Percentiles rank a stretch among this genome's conserved stretches.
Conservation (phyloP, 2,797 vertebrate genomes). For the Microhierax caerulescens region DNA sequence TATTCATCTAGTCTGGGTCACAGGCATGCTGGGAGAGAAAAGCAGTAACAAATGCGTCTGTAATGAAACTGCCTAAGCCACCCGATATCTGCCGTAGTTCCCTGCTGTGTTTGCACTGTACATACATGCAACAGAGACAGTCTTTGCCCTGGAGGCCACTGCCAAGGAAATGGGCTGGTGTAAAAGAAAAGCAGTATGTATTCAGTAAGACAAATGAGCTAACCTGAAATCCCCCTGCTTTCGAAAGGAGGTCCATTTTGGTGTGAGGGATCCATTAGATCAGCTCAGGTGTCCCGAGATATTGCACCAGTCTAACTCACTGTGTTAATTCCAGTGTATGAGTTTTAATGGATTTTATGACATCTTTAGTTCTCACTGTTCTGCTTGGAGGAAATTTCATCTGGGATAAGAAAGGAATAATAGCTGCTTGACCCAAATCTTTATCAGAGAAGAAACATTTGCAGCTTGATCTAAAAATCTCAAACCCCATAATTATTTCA, state of each 20-base stretch:
- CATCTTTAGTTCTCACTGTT: neutral
- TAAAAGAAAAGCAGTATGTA: neutral
- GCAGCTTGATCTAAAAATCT: conserved; percentile 19
- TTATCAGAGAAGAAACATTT: conserved; percentile 28
- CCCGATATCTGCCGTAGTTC: neutral
- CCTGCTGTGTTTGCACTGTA: neutral
- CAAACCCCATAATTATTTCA: neutral
- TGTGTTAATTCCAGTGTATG: neutral
- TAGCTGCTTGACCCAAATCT: neutral
- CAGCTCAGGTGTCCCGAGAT: neutral
- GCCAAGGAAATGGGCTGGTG: neutral
- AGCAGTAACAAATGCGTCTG: neutral
- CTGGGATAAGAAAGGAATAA: neutral
- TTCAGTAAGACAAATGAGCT: neutral
- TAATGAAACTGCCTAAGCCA: neutral
- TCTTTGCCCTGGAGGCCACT: neutral
- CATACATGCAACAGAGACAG: neutral
- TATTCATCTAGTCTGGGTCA: neutral
- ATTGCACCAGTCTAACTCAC: neutral
- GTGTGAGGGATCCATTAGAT: neutral
- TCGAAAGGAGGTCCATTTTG: neutral
- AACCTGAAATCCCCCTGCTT: neutral
- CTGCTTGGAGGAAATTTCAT: neutral
- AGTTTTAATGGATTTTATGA: neutral
- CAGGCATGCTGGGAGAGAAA: neutral